Evolutionary conservation across 2,888 invertebrate genomes (phyloP).

Genomic region (Eupithecia abbreviata): DNA sequence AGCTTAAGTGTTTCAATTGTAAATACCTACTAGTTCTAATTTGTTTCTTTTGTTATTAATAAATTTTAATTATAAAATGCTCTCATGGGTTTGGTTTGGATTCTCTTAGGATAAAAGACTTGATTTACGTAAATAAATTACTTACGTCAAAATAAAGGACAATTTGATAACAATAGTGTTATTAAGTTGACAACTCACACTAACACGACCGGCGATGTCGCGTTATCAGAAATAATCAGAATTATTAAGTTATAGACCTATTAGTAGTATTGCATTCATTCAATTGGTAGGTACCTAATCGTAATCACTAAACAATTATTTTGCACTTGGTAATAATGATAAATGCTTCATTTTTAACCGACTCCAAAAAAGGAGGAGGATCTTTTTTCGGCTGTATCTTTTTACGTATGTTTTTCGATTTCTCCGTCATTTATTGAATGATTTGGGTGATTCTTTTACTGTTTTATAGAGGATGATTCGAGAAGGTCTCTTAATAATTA

Average conservation of each 20-base stretch:
- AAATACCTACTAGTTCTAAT: too few species aligned
- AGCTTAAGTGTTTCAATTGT: too few species aligned
- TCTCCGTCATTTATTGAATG: too few species aligned
- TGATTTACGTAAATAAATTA: background rate
- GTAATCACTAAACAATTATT: background rate
- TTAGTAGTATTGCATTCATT: background rate
- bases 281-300: background rate
- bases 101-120: background rate
- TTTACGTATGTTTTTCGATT: too few species aligned
- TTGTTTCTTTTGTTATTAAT: too few species aligned
- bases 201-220: background rate
- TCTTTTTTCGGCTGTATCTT: too few species aligned
- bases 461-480: too few species aligned
- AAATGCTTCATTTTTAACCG: background rate
- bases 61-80: too few species aligned
- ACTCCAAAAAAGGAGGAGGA: too few species aligned
- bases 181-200: background rate
- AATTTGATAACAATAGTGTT: slow-evolving; percentile 3
- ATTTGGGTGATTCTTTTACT: too few species aligned
- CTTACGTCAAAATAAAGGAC: background rate
- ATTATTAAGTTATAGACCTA: background rate
- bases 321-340: background rate
- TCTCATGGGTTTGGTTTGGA: background rate
- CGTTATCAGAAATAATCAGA: slow-evolving; percentile 3
- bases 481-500: too few species aligned